phyloP scores from a whole-genome alignment of 2,113 vertebrate genomes.

The Callaeas wilsoni region DNA sequence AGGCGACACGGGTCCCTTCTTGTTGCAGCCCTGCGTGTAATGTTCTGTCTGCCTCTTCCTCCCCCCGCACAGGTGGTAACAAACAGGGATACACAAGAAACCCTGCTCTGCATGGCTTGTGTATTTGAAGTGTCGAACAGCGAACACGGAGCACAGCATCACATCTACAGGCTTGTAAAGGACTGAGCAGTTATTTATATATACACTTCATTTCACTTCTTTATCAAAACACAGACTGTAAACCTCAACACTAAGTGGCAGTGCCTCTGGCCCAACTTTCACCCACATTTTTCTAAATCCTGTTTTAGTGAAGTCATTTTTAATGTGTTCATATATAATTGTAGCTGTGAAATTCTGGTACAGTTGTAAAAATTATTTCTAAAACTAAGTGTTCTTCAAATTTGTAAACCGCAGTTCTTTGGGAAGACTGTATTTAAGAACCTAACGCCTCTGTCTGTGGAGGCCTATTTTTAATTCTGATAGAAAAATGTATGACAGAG shows the following conservation, averaged over 20 bases:
- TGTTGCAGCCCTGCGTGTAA: background rate
- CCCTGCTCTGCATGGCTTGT: constrained; percentile 98
- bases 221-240: constrained; percentile 81
- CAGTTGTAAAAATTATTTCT: constrained; percentile 91
- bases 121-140: constrained; percentile 99
- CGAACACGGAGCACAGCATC: constrained; percentile 97
- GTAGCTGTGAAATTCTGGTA: constrained; percentile 96
- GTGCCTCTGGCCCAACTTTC: constrained; percentile 88
- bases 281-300: constrained; percentile 81
- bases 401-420: constrained; percentile 67
- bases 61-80: constrained; percentile 87
- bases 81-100: constrained; percentile 98
- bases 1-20: background rate
- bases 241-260: constrained; percentile 90
- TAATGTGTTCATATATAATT: constrained; percentile 88
- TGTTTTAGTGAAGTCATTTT: constrained; percentile 84
- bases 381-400: constrained; percentile 78
- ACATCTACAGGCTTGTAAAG: constrained; percentile 99
- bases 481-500: constrained; percentile 70
- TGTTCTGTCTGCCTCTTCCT: background rate
- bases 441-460: constrained; percentile 60
- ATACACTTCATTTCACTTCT: constrained; percentile 73
- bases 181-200: constrained; percentile 88
- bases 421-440: constrained; percentile 72
- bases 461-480: constrained; percentile 71